phyloP scores from a whole-genome alignment of 2,888 invertebrate species.

The Disparrhopalites patrizii region DNA sequence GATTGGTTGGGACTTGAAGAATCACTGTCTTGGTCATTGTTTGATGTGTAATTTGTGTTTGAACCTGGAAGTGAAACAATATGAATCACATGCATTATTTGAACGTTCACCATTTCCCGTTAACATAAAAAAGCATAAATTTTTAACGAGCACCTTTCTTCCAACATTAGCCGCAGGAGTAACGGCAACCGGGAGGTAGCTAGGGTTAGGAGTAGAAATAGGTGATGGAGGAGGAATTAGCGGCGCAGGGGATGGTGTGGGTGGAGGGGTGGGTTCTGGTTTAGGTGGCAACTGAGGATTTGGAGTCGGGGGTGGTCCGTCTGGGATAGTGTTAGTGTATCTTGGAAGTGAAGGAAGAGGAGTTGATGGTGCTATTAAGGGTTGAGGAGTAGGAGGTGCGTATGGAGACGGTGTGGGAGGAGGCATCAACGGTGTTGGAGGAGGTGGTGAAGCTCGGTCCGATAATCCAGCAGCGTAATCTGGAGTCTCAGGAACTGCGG shows the following conservation, averaged over 20 bases:
- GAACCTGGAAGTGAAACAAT: slow-evolving; percentile 12
- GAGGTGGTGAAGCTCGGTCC: slow-evolving; percentile 57
- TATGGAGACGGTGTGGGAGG: slow-evolving; percentile 38
- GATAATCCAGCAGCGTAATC: slow-evolving; percentile 78
- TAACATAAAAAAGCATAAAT: background rate
- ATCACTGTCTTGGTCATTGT: slow-evolving; percentile 48
- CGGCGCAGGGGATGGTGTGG: slow-evolving; percentile 23
- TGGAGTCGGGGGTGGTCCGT: slow-evolving; percentile 38
- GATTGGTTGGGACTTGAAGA: slow-evolving; percentile 46
- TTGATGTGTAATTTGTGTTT: slow-evolving; percentile 32
- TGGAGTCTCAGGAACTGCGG: slow-evolving; percentile 59
- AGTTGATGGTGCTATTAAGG: slow-evolving; percentile 49
- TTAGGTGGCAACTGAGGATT: slow-evolving; percentile 33
- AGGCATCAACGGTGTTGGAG: slow-evolving; percentile 49
- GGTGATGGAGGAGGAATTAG: background rate
- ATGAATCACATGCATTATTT: background rate
- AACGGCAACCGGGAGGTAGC: slow-evolving; percentile 5
- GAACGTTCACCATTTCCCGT: background rate
- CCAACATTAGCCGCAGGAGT: slow-evolving; percentile 24
- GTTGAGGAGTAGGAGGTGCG: slow-evolving; percentile 35
- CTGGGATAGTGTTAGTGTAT: slow-evolving; percentile 32
- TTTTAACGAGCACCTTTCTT: background rate
- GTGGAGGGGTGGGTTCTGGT: background rate
- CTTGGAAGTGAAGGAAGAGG: background rate
- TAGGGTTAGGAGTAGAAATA: background rate